Evolutionary conservation across 37 sponge, comb jelly and placozoan species (phyloP), one percentile per base, ranked within the genome.

Genomic region (Geodia barretti): DNA sequence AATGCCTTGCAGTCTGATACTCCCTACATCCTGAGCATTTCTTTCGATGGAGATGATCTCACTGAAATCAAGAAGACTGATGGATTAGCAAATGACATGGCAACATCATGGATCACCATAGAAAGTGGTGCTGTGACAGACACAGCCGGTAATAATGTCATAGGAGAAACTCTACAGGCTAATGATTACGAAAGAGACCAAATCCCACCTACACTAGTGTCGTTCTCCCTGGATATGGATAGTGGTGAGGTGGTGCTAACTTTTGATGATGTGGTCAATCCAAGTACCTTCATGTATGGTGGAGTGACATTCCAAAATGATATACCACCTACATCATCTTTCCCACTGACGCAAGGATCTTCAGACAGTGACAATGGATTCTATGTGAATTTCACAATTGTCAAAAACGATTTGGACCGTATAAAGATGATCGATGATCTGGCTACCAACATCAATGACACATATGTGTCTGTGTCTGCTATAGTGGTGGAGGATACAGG

Each of bases 221-320:
- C 74, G 58, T 96, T 93, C 79, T 91, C 88, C 21, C 76, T 96
- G 41, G 92, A 96, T 64, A 71, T 96, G 83, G 77, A 96, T 77
- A 84, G 20, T 74, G 97, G 94, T 4, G 30, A 78, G 1, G 38
- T 96, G 33, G 64, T 35, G 35, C 83, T 96, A 25, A 92, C 88
- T 11, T 96, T 96, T 62, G 77, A 90, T 83, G 97, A 96, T 81
- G 94, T 93, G 14, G 64, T 96, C 36, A 43, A 87, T 79, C 88
- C 91, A n/a, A 7, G 39, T 33, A 78, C 92, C 30, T 85, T 96
- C 74, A 83, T 77, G 36, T 42, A 91, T 2, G 38, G 74, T 1
- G 76, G 66, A 11, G 66, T 91, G n/a, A 90, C 92, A 11, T 32
- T 95, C 3, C 81, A 72, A 42, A 79, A 86, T 29, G 35, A 65